Percentiles rank a stretch among this genome's conserved stretches.
phyloP scores from a whole-genome alignment of 2,113 vertebrate genomes.

The Gnathonemus longibarbis region DNA sequence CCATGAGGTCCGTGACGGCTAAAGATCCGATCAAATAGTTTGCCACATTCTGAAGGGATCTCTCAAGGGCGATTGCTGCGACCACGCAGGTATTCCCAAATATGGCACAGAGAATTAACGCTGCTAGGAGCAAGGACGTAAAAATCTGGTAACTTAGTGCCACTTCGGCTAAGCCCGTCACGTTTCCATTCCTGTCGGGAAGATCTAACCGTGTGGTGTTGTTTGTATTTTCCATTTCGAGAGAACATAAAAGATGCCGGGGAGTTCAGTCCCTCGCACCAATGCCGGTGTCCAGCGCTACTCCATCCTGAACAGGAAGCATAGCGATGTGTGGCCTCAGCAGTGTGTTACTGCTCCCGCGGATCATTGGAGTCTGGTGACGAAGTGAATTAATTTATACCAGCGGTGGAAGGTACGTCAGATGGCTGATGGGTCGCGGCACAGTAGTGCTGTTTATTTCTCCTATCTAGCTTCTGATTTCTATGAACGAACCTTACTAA shows the following conservation, averaged over 20 bases:
- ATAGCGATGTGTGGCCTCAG: conserved; percentile 50
- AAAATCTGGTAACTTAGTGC: conserved; percentile 83
- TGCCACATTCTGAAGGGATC: conserved; percentile 92
- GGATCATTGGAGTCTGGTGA: conserved; percentile 58
- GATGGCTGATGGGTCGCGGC: conserved; percentile 49
- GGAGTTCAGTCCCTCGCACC: conserved; percentile 46
- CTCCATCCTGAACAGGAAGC: conserved; percentile 53
- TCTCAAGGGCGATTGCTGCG: conserved; percentile 86
- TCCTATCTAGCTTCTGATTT: conserved; percentile 37
- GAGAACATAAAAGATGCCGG: conserved; percentile 15
- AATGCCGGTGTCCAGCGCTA: conserved; percentile 33
- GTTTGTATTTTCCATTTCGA: conserved; percentile 66
- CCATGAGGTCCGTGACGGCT: conserved; percentile 95
- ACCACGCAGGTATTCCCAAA: conserved; percentile 94
- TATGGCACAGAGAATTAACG: conserved; percentile 85
- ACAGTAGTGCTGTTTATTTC: conserved; percentile 50
- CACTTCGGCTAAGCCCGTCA: conserved; percentile 57
- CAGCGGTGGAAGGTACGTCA: conserved; percentile 59
- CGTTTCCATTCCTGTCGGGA: conserved; percentile 49
- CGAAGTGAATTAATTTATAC: conserved; percentile 64
- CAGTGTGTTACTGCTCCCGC: conserved; percentile 49
- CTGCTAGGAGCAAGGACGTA: conserved; percentile 79
- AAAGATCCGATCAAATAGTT: conserved; percentile 97
- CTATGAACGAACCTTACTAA: conserved; percentile 28
- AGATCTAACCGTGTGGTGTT: conserved; percentile 58